Conservation (phyloP, 2,888 invertebrate genomes). For the Latrodectus hesperus region DNA sequence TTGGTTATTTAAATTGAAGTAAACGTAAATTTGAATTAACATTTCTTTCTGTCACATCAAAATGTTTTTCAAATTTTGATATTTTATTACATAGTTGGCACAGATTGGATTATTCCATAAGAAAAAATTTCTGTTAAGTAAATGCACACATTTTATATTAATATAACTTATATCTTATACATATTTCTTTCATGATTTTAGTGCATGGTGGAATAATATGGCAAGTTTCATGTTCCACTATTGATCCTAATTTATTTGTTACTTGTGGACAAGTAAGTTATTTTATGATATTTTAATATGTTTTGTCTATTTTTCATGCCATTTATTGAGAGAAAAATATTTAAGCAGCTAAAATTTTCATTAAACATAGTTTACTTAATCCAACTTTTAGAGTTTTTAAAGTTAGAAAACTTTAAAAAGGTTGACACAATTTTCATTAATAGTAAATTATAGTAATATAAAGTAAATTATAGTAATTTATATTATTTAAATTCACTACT, state of each 20-base stretch:
- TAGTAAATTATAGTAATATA: no score
- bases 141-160: no score
- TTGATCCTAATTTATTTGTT: slow-evolving; percentile 77
- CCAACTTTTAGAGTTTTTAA: neutral
- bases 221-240: slow-evolving; percentile 76
- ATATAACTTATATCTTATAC: no score
- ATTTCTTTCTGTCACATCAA: no score
- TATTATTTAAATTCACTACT: neutral
- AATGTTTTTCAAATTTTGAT: no score
- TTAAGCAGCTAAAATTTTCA: neutral
- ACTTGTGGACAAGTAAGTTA: slow-evolving; percentile 76
- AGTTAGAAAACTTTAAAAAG: neutral
- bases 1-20: no score
- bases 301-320: no score
- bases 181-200: neutral
- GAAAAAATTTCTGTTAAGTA: no score
- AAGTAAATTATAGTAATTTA: neutral
- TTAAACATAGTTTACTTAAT: neutral
- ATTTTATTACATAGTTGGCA: no score
- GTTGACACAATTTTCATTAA: neutral
- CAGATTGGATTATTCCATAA: no score
- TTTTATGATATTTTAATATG: neutral
- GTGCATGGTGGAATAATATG: slow-evolving; percentile 65
- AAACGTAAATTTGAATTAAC: no score
- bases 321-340: no score